phyloP scores from a whole-genome alignment of 2,888 invertebrate genomes.

The Polietes domitor region DNA sequence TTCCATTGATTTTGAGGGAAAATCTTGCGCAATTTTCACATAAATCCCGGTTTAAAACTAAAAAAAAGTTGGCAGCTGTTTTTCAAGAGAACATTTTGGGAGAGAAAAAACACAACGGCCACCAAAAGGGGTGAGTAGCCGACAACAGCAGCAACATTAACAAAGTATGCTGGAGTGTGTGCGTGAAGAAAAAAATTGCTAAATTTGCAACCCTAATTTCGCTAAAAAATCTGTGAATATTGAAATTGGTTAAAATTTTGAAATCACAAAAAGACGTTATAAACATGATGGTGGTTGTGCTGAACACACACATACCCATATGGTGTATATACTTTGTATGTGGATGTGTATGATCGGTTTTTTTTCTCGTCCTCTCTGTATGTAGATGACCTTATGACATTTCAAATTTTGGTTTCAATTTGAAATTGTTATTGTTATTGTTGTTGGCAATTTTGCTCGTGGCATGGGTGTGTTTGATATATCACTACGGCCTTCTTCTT shows the following conservation, averaged over 20 bases:
- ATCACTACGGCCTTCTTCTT: slow-evolving; percentile 27
- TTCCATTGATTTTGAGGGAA: slow-evolving; percentile 13
- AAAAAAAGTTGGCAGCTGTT: neutral
- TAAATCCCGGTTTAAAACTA: neutral
- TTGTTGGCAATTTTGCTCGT: neutral
- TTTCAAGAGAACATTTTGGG: neutral
- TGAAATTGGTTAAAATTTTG: slow-evolving; percentile 7
- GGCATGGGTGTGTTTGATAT: slow-evolving; percentile 52
- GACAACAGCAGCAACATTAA: no score
- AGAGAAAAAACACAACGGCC: neutral
- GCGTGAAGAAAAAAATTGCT: neutral
- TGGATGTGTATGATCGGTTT: neutral
- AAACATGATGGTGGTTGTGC: slow-evolving; percentile 11
- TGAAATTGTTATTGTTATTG: slow-evolving; percentile 4
- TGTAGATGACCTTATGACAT: slow-evolving; percentile 40
- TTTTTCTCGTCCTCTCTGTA: neutral
- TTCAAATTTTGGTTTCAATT: slow-evolving; percentile 43
- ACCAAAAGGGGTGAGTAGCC: slow-evolving; percentile 27
- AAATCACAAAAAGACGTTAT: neutral
- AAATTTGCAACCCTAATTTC: slow-evolving; percentile 35
- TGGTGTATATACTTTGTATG: neutral
- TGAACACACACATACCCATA: neutral
- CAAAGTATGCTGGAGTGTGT: neutral
- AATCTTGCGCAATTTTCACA: slow-evolving; percentile 17
- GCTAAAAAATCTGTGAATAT: slow-evolving; percentile 23